phyloP scores from a whole-genome alignment of 2,113 vertebrate species.

The Psophia crepitans region DNA sequence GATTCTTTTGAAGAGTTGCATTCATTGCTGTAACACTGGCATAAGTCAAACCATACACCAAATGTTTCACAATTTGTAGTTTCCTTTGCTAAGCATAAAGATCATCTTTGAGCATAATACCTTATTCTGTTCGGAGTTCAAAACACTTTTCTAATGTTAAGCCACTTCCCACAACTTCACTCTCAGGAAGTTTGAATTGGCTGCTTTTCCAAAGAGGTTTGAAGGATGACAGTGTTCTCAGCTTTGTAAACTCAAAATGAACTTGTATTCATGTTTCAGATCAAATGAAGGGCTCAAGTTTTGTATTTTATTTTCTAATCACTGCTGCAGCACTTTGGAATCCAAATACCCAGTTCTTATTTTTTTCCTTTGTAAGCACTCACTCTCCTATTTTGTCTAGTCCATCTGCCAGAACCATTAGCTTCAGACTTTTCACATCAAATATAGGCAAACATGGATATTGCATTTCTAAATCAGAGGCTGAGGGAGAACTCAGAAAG shows the following conservation, averaged over 20 bases:
- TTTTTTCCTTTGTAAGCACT: neutral
- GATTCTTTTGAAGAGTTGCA: neutral
- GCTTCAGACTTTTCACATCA: neutral
- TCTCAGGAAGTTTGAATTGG: slow-evolving; percentile 65
- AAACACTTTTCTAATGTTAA: slow-evolving; percentile 36
- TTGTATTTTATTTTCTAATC: slow-evolving; percentile 36
- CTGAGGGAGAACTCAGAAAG: neutral
- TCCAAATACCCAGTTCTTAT: neutral
- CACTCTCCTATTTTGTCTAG: neutral
- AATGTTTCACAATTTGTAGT: slow-evolving; percentile 24
- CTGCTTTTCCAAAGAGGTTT: slow-evolving; percentile 28
- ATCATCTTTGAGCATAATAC: slow-evolving; percentile 39
- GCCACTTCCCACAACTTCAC: slow-evolving; percentile 30
- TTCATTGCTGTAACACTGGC: neutral
- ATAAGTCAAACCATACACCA: slow-evolving; percentile 1
- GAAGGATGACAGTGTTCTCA: slow-evolving; percentile 55
- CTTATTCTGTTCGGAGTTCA: slow-evolving; percentile 27
- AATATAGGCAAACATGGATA: neutral
- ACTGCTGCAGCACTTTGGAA: neutral
- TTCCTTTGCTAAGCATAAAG: neutral
- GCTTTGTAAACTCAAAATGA: slow-evolving; percentile 58
- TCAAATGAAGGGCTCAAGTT: slow-evolving; percentile 14
- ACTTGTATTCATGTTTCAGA: slow-evolving; percentile 48
- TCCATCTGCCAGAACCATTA: neutral
- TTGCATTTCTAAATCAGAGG: neutral